Evolutionary conservation across 2,888 invertebrate genomes (phyloP).

Genomic region (Endotricha flammealis): DNA sequence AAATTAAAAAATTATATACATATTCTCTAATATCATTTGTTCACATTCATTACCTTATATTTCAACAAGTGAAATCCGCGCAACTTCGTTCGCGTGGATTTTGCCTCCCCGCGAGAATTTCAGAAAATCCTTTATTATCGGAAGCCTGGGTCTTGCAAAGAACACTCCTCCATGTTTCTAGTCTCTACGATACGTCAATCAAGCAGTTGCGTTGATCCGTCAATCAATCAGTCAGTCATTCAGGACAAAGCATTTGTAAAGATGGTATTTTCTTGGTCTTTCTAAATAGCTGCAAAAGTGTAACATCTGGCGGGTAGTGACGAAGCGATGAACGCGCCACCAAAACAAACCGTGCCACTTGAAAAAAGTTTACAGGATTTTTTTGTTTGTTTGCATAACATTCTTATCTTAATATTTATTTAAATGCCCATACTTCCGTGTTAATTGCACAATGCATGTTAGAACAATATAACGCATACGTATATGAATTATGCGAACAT

Average conservation of each 20-base stretch:
- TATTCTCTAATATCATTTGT: too few relatives aligned
- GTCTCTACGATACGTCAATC: too few relatives aligned
- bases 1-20: too few relatives aligned
- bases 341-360: conserved; percentile 9
- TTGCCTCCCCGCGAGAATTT: too few relatives aligned
- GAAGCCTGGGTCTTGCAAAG: too few relatives aligned
- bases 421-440: neutral
- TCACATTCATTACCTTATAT: neutral
- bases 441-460: neutral
- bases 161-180: too few relatives aligned
- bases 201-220: too few relatives aligned
- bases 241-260: too few relatives aligned
- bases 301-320: conserved; percentile 10
- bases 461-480: neutral
- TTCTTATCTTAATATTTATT: conserved; percentile 7
- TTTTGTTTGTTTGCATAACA: conserved; percentile 8
- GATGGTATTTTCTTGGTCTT: too few relatives aligned
- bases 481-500: neutral
- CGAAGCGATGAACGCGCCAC: conserved; percentile 3
- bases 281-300: conserved; percentile 1
- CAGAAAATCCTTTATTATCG: too few relatives aligned
- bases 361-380: conserved; percentile 5
- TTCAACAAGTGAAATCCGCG: conserved; percentile 1
- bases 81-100: too few relatives aligned
- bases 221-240: neutral